phyloP scores from a whole-genome alignment of 2,113 vertebrate species.

The Ranitomeya variabilis region DNA sequence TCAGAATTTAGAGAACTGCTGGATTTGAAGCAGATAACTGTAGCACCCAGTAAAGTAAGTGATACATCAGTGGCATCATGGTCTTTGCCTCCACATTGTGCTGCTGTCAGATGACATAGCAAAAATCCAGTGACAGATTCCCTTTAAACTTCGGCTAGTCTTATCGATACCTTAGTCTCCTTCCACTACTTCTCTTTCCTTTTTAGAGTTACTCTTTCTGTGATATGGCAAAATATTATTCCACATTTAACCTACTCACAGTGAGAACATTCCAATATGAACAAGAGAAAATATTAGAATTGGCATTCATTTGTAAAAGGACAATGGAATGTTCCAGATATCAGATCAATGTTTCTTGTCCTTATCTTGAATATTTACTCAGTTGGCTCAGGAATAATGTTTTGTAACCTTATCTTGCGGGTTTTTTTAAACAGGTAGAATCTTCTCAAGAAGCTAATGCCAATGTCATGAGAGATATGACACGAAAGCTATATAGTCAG shows the following conservation, averaged over 20 bases:
- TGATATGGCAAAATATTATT: constrained; percentile 1
- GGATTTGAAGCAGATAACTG: too few relatives aligned
- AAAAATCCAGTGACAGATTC: not conserved
- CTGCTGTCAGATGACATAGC: too few relatives aligned
- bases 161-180: not conserved
- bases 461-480: constrained; percentile 85
- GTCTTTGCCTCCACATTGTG: too few relatives aligned
- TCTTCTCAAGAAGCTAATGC: constrained; percentile 81
- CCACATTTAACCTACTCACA: not conserved
- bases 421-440: constrained; percentile 77
- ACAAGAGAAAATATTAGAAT: not conserved
- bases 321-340: not conserved
- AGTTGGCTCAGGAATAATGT: not conserved
- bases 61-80: too few relatives aligned
- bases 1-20: too few relatives aligned
- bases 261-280: not conserved
- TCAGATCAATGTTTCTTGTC: not conserved
- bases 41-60: too few relatives aligned
- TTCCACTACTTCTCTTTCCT: not conserved
- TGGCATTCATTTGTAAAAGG: not conserved
- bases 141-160: not conserved
- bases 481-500: constrained; percentile 81
- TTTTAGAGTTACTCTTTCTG: not conserved
- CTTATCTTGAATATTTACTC: not conserved
- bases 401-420: not conserved